These are phyloP conservation scores for Thinocorus orbignyianus DNA, from an alignment of 2,113 vertebrate species.

Conservation along the genomic window DNA sequence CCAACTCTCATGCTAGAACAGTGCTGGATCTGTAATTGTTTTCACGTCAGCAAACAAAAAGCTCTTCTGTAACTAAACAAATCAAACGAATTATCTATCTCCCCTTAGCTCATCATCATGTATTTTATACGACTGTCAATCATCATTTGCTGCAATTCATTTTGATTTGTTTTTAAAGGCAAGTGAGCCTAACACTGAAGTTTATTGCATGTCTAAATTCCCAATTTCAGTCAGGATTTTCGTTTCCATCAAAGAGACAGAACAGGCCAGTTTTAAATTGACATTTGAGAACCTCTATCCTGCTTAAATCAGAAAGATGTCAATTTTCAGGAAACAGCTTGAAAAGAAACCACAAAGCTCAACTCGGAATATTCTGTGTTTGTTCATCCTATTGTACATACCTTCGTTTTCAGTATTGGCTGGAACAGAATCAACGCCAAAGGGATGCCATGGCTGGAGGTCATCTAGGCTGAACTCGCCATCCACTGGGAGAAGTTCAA, in stretches of 20 bases:
- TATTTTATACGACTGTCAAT: neutral
- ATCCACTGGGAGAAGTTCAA: slow-evolving; percentile 89
- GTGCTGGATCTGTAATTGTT: neutral
- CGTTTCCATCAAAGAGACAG: neutral
- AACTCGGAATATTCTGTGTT: neutral
- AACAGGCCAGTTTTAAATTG: neutral
- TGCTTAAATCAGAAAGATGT: neutral
- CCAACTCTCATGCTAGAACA: neutral
- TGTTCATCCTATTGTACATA: slow-evolving; percentile 45
- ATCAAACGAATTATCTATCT: neutral
- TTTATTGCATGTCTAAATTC: neutral
- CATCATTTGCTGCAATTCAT: neutral
- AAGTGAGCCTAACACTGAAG: neutral
- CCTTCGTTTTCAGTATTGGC: slow-evolving; percentile 96
- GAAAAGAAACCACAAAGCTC: neutral
- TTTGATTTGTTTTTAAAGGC: neutral
- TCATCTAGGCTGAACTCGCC: slow-evolving; percentile 86
- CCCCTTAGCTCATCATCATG: neutral
- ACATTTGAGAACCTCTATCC: neutral
- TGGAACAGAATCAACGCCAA: slow-evolving; percentile 89
- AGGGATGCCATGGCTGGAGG: slow-evolving; percentile 91
- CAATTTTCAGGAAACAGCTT: neutral
- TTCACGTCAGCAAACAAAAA: neutral
- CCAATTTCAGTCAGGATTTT: neutral
- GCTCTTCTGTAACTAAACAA: neutral